Conservation (phyloP, 2,888 invertebrate species). For the Drosophila ustulata region DNA sequence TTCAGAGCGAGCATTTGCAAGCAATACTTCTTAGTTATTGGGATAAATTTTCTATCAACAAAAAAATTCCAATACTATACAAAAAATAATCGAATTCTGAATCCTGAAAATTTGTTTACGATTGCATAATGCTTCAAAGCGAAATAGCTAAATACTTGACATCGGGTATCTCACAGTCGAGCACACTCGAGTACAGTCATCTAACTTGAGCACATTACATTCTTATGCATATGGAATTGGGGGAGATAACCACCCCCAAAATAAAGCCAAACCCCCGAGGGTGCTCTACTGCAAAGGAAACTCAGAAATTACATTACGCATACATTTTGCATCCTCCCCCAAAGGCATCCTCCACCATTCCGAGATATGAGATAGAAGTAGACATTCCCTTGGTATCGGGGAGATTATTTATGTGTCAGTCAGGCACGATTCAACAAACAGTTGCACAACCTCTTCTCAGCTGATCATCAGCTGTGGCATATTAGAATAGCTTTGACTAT, state of each 20-base stretch:
- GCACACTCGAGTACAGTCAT: not conserved
- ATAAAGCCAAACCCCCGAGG: not conserved
- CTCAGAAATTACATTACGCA: conserved; percentile 2
- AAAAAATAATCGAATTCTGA: not conserved
- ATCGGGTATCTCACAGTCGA: not conserved
- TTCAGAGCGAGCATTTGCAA: too few species aligned
- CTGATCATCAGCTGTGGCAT: conserved; percentile 19
- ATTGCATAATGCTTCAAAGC: not conserved
- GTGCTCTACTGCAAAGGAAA: not conserved
- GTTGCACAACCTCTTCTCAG: conserved; percentile 1
- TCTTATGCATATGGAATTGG: not conserved
- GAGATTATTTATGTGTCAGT: conserved; percentile 14
- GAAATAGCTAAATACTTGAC: too few species aligned
- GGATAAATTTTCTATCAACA: too few species aligned
- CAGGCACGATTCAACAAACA: conserved; percentile 19
- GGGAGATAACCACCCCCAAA: not conserved
- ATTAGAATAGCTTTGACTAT: not conserved
- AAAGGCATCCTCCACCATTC: not conserved
- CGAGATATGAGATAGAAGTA: not conserved
- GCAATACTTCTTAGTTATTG: too few species aligned
- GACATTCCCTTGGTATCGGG: conserved; percentile 3
- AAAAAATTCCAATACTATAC: too few species aligned
- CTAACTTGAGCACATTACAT: not conserved
- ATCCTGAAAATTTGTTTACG: not conserved
- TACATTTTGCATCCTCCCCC: conserved; percentile 1